phyloP scores from a whole-genome alignment of 2,888 invertebrate genomes.

The Dexiosoma caninum region DNA sequence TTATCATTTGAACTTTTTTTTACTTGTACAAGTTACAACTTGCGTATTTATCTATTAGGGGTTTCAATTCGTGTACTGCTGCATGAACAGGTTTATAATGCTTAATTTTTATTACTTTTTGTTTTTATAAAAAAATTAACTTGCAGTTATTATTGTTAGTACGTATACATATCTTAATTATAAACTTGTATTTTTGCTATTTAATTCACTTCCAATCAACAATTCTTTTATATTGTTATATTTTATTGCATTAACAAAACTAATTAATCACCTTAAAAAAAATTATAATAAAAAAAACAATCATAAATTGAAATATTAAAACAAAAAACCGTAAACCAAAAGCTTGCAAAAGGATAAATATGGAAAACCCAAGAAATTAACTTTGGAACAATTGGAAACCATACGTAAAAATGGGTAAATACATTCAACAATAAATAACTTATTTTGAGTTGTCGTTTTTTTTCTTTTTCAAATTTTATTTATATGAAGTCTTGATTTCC shows the following conservation, averaged over 20 bases:
- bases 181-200: constrained; percentile 34
- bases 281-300: constrained; percentile 34
- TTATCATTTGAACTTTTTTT: too few species aligned
- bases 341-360: constrained; percentile 93
- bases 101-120: neutral
- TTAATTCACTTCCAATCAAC: constrained; percentile 45
- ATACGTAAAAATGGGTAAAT: constrained; percentile 88
- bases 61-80: neutral
- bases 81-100: constrained; percentile 24
- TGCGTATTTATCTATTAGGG: neutral
- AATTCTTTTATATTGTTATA: constrained; percentile 49
- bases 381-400: constrained; percentile 86
- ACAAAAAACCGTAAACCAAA: constrained; percentile 77
- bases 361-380: constrained; percentile 89
- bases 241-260: constrained; percentile 52
- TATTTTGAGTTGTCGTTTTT: constrained; percentile 18
- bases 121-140: neutral
- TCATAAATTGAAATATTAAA: constrained; percentile 17
- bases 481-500: too few species aligned
- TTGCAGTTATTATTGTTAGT: neutral
- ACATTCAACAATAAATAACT: constrained; percentile 68
- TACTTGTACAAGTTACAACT: too few species aligned
- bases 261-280: constrained; percentile 52
- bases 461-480: constrained; percentile 1
- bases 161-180: neutral